These are phyloP conservation scores for Imbricaverruca yamaguchii DNA, from an alignment of 2,888 invertebrate species.

Conservation along the genomic window DNA sequence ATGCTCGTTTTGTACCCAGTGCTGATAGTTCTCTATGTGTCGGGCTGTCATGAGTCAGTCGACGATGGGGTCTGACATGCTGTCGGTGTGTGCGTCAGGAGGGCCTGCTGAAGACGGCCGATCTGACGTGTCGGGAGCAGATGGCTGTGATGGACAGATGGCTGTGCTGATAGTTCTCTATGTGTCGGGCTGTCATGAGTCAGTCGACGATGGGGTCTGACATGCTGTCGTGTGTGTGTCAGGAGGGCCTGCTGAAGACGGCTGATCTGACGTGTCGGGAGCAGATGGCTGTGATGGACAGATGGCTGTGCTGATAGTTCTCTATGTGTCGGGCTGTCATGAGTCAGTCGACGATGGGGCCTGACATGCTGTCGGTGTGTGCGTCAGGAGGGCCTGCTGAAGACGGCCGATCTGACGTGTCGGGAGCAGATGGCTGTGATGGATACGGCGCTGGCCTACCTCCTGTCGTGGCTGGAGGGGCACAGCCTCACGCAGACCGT, in stretches of 20 bases:
- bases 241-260: constrained; percentile 70
- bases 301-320: constrained; percentile 57
- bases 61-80: too few species aligned
- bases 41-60: too few species aligned
- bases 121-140: constrained; percentile 66
- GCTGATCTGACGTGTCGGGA: constrained; percentile 67
- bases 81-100: constrained; percentile 46
- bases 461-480: constrained; percentile 96
- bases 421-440: constrained; percentile 84
- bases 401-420: constrained; percentile 64
- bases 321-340: too few species aligned
- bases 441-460: constrained; percentile 85
- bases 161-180: constrained; percentile 52
- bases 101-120: constrained; percentile 66
- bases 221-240: not conserved
- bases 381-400: constrained; percentile 61
- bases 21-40: too few species aligned
- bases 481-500: constrained; percentile 94
- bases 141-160: constrained; percentile 91
- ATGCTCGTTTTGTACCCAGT: too few species aligned
- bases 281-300: constrained; percentile 87
- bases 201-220: too few species aligned
- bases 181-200: too few species aligned
- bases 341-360: too few species aligned
- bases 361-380: not conserved